Evolutionary conservation across 2,888 invertebrate genomes (phyloP).

Genomic region (Euproctis similis): DNA sequence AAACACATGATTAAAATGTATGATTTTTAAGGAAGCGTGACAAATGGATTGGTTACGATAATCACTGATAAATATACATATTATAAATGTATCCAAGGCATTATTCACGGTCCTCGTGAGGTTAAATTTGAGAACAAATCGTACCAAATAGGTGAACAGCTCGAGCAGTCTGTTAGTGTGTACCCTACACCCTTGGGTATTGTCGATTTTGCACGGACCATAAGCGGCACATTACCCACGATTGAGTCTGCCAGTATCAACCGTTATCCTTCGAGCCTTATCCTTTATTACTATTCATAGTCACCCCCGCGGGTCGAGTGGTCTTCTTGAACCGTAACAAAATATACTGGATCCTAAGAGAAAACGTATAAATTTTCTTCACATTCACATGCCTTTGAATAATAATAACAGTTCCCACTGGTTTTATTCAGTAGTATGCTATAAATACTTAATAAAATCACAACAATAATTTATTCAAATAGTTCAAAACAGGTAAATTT

Average conservation of each 20-base stretch:
- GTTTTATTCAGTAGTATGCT: slow-evolving; percentile 16
- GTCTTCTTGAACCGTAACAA: slow-evolving; percentile 31
- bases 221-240: slow-evolving; percentile 55
- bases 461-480: slow-evolving; percentile 21
- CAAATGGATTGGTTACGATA: slow-evolving; percentile 9
- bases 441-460: slow-evolving; percentile 30
- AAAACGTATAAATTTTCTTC: slow-evolving; percentile 40
- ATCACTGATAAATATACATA: slow-evolving; percentile 14
- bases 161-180: slow-evolving; percentile 54
- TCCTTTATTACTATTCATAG: slow-evolving; percentile 71
- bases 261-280: slow-evolving; percentile 42
- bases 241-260: slow-evolving; percentile 23
- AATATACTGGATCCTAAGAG: slow-evolving; percentile 32
- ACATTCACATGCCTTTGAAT: slow-evolving; percentile 37
- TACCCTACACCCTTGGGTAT: slow-evolving; percentile 54
- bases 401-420: slow-evolving; percentile 26
- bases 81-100: slow-evolving; percentile 12
- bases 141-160: slow-evolving; percentile 43
- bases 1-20: too few relatives aligned
- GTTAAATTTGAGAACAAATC: slow-evolving; percentile 47
- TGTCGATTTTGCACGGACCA: slow-evolving; percentile 73
- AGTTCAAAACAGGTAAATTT: slow-evolving; percentile 15
- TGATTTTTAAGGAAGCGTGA: slow-evolving; percentile 6
- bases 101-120: slow-evolving; percentile 34
- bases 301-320: slow-evolving; percentile 47